Evolutionary conservation across 37 sponge, comb jelly and placozoan species (phyloP), one percentile per base, ranked within the genome.

Genomic region (Eunapius fragilis): DNA sequence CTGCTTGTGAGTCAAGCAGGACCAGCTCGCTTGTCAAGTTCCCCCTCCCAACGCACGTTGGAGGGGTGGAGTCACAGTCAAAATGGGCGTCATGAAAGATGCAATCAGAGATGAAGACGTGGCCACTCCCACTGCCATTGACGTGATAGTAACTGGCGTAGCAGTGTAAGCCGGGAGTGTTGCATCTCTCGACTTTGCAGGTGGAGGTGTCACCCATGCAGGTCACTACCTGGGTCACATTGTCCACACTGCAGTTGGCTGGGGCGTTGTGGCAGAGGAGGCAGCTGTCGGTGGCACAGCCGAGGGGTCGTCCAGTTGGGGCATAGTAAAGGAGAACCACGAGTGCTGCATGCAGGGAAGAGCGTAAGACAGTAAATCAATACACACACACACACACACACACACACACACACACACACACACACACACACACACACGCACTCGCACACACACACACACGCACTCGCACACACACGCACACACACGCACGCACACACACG

Each of bases 361-460:
- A n/a, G n/a, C n/a, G n/a, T n/a, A n/a, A n/a, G n/a, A n/a, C n/a
- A n/a, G n/a, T n/a, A n/a, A n/a, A n/a, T n/a, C n/a, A 41, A 41
- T 41, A 41, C 41, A 41, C 6, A 6, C 6, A 41, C 41, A 41
- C 6, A 41, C 41, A 41, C 41, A 77, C 71, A 67, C 68, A 67
- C 45, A 68, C 69, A 77, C 69, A 77, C 69, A 77, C 37, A 77
- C 41, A 77, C 69, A 77, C 77, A 68, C 37, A 67, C 69, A 77
- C 69, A 77, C 70, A 77, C 45, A 83, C 50, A 45, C 74, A 72
- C 72, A 83, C 70, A 31, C 74, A 24, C 74, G 74, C 48, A 49
- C 84, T 48, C 49, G 47, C 84, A 72, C 75, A 72, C 74, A 28
- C 71, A 69, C 82, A 69, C 71, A 69, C 82, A 70, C 38, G 19